Conservation (phyloP, 2,113 vertebrate genomes). For the Microcebus tavaratra region DNA sequence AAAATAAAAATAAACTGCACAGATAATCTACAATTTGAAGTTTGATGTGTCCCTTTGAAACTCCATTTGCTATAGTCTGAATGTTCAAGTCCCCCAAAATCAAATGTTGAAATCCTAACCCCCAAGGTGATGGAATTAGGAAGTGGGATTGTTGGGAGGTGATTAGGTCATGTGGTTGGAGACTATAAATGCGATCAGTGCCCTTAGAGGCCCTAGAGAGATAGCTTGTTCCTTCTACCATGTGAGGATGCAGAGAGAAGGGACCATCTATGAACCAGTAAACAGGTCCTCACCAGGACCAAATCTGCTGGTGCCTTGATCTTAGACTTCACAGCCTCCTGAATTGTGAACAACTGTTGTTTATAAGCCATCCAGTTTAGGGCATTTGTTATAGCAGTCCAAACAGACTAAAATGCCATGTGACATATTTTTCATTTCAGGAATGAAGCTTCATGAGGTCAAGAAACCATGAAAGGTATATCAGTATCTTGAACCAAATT, state of each 20-base stretch:
- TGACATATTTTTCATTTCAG: neutral
- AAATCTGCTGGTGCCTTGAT: neutral
- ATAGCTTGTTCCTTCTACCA: neutral
- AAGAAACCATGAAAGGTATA: neutral
- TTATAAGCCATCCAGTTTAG: neutral
- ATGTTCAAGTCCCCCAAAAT: too few relatives aligned
- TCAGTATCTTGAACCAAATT: neutral
- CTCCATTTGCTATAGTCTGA: neutral
- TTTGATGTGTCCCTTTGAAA: neutral
- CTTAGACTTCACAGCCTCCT: neutral
- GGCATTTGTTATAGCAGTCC: neutral
- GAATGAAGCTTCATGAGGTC: neutral
- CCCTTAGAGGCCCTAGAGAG: neutral
- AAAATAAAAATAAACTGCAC: neutral
- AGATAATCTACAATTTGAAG: neutral
- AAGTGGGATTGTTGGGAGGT: neutral
- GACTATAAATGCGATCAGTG: neutral
- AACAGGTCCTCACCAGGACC: neutral
- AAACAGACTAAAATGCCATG: neutral
- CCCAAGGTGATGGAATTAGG: neutral
- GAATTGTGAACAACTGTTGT: neutral
- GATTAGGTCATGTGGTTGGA: too few relatives aligned
- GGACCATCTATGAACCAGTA: neutral
- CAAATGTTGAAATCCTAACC: neutral
- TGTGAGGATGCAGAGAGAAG: neutral